Base-by-base conservation (phyloP, 1,140 invertebrate species). In the Diorhabda sublineata region DNA sequence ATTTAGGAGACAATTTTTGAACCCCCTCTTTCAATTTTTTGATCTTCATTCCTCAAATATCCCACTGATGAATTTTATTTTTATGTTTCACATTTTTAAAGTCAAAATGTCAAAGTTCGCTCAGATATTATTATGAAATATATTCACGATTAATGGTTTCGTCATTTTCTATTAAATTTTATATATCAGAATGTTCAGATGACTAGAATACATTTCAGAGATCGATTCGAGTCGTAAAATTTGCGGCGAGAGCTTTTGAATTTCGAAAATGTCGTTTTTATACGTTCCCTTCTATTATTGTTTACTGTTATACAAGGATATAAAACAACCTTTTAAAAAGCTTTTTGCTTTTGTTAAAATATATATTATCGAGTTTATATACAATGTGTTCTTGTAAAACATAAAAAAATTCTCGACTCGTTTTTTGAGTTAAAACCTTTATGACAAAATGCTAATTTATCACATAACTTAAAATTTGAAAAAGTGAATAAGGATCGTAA, bases 121-220 rank as follows among this genome's bases (percentile, higher is more conserved):
- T 52, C 4, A n/a, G 47, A n/a, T 26, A 26, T 8, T 52, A 52
- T 52, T 52, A 52, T n/a, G n/a, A n/a, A 52, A 52, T n/a, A 3
- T 52, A 52, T 52, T 52, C n/a, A 52, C 47, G 47, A 52, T 52
- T 52, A 26, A 52, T 52, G 47, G 47, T 52, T 52, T 52, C n/a
- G 47, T n/a, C 47, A 52, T 52, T 52, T 52, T 52, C 47, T 6
- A 52, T 52, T 52, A 52, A 8, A 52, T 52, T 52, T 52, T 52
- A 52, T 52, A 52, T 52, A 6, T 52, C 47, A 6, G n/a, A 6
- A 52, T 52, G 6, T 52, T 52, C 47, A 52, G 47, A 52, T 6
- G 47, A 52, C 6, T 52, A 8, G n/a, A 52, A n/a, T 26, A 26
- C 26, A 26, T 26, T 26, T n/a, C 47, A 52, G 47, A 52, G n/a